Base-by-base conservation (phyloP, 2,888 invertebrate genomes). In the Colletes collaris region DNA sequence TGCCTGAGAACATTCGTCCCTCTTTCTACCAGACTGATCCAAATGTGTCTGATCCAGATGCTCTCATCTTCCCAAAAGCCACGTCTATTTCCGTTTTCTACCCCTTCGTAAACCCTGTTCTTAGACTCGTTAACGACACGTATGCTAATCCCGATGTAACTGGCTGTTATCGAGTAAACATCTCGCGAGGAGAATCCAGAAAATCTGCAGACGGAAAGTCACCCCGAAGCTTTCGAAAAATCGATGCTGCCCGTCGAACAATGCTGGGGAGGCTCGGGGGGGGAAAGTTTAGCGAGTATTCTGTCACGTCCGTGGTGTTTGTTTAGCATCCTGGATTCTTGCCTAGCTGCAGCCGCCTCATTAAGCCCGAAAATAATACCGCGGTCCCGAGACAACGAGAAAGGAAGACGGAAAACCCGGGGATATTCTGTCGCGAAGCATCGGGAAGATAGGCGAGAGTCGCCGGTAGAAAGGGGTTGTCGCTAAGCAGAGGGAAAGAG, bases 331-430 rank as follows among this genome's bases (percentile, higher is more conserved):
- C 72, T 66, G 60, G 56, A 69, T 66, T 62, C 40, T 35, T 66
- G 69, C 50, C 64, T 64, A 37, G 6, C 46, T 44, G 19, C 55
- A 46, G 68, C 55, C 40, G 76, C 58, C 81, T 81, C 81, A 73
- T 81, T 76, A 81, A 72, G 63, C 64, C 10, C 10, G 68, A 81
- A 81, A 71, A 69, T 80, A 81, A 81, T 73, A 64, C n/a, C 73
- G 7, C 19, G 50, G 55, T 52, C 11, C 50, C n/a, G 76, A 73
- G 71, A 65, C 67, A 62, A 77, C 62, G 59, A 60, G 58, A 64
- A 64, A 52, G 53, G 27, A 59, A 44, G 40, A 49, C 10, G 11
- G 49, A 50, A 64, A 65, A 35, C 16, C 8, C 6, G 72, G 44
- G 37, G 27, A 55, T 56, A 58, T 50, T 49, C 64, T 19, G 66